phyloP scores from a whole-genome alignment of 2,113 vertebrate species.

The Cottus gobio region DNA sequence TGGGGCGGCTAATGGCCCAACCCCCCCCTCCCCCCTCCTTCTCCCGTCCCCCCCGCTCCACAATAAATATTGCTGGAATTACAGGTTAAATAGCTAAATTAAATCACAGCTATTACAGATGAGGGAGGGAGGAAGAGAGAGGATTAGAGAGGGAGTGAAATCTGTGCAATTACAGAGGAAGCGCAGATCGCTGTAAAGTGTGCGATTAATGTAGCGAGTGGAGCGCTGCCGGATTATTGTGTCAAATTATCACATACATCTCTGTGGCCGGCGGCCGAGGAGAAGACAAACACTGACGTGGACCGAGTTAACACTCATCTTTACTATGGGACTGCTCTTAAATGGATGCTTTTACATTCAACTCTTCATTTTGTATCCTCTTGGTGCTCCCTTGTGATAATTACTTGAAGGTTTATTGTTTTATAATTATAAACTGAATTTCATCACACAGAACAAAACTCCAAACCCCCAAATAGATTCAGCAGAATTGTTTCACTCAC shows the following conservation, averaged over 20 bases:
- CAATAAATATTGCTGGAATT: conserved; percentile 99
- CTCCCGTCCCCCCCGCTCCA: too few species aligned
- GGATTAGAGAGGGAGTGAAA: conserved; percentile 36
- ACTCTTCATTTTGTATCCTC: background rate
- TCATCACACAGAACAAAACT: background rate
- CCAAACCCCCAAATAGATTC: background rate
- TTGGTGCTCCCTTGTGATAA: background rate
- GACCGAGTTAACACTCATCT: background rate
- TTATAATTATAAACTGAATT: background rate
- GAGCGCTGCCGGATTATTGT: conserved; percentile 68
- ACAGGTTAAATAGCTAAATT: conserved; percentile 99
- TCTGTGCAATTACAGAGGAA: conserved; percentile 90
- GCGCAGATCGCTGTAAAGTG: conserved; percentile 85
- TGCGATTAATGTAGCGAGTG: conserved; percentile 87
- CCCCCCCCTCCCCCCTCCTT: conserved; percentile 82
- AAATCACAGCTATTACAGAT: conserved; percentile 97
- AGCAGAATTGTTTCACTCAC: too few species aligned
- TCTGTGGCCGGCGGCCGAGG: background rate
- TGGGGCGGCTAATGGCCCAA: conserved; percentile 97
- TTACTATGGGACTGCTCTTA: background rate
- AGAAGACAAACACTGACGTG: background rate
- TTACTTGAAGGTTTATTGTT: background rate
- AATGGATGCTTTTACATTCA: background rate
- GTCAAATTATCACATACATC: conserved; percentile 20
- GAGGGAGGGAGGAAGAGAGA: conserved; percentile 59